Evolutionary conservation across 2,888 invertebrate species (phyloP), one percentile per base, ranked within the genome.

Genomic region (Drosophila conformis): DNA sequence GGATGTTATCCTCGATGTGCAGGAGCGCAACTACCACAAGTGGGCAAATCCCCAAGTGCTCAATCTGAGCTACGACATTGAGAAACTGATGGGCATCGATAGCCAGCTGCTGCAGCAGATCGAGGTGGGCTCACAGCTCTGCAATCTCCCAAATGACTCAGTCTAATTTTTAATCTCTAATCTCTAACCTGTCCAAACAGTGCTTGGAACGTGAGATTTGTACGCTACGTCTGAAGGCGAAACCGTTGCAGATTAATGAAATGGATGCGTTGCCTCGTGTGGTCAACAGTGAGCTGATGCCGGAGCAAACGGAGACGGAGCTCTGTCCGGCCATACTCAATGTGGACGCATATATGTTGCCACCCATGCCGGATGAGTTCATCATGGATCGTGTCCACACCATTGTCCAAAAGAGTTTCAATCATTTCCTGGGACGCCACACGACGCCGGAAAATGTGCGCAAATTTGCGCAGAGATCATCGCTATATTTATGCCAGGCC

Each of bases 51-150:
- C 90, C 0, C 79, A 80, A 18, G 80, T 71, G 21, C 69, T 91
- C 1, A 84, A 89, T 38, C 64, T 91, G 0, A 89, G 86, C 21
- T 78, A 71, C 11, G 93, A 93, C 63, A 87, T 93, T 25, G 90
- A 91, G 59, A 92, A 91, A 63, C 78, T 93, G 2, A 70, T 83
- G 60, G 87, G 87, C 48, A 87, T 93, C 40, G 89, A 90, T 11
- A 83, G 93, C 0, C 93, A 94, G 62, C 94, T 95, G 80, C 58
- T 88, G 25, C 90, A 94, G 38, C 94, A 95, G 82, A 94, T 95
- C 8, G 91, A 94, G 93, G 95, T 94, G 80, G n/a, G 72, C 68
- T 31, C 25, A 7, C 0, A 1, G 7, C 15, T 21, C 11, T 38
- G 0, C 10, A 21, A 1, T 46, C 8, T 27, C 15, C 46, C 4